phyloP scores from a whole-genome alignment of 2,888 invertebrate species.

The Polylopha cassiicola region DNA sequence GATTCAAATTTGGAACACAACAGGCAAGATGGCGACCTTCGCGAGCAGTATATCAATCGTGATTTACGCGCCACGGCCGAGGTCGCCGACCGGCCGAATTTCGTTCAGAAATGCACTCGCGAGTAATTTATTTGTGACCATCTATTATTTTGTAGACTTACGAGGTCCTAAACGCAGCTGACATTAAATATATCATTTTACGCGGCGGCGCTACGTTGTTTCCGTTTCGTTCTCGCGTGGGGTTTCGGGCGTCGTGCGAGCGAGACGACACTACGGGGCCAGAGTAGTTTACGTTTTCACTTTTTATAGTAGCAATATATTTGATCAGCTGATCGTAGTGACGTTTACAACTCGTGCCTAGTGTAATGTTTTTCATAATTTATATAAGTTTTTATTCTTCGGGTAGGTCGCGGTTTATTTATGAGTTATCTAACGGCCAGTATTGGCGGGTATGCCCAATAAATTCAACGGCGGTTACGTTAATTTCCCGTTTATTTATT shows the following conservation, averaged over 20 bases:
- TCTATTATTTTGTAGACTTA: constrained; percentile 77
- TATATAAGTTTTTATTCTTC: constrained; percentile 68
- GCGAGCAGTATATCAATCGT: constrained; percentile 71
- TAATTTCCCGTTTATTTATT: constrained; percentile 23
- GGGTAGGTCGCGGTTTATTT: constrained; percentile 71
- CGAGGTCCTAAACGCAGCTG: constrained; percentile 77
- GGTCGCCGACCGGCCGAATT: constrained; percentile 75
- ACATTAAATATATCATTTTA: constrained; percentile 77
- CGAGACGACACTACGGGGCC: constrained; percentile 49
- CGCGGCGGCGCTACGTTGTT: constrained; percentile 53
- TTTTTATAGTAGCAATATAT: constrained; percentile 77
- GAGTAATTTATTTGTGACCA: constrained; percentile 76
- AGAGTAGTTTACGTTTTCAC: constrained; percentile 73
- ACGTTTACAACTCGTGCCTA: constrained; percentile 68
- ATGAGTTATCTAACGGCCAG: constrained; percentile 56
- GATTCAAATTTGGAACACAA: constrained; percentile 72
- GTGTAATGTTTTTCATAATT: constrained; percentile 74
- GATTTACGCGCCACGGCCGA: constrained; percentile 73
- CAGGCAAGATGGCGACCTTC: constrained; percentile 75
- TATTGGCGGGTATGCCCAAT: constrained; percentile 32
- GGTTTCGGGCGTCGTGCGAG: constrained; percentile 30
- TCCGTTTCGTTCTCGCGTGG: constrained; percentile 41
- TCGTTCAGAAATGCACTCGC: constrained; percentile 74
- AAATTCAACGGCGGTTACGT: constrained; percentile 33
- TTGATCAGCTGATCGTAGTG: constrained; percentile 77